Base-by-base conservation (phyloP, 2,888 invertebrate species). In the Latrodectus elegans region DNA sequence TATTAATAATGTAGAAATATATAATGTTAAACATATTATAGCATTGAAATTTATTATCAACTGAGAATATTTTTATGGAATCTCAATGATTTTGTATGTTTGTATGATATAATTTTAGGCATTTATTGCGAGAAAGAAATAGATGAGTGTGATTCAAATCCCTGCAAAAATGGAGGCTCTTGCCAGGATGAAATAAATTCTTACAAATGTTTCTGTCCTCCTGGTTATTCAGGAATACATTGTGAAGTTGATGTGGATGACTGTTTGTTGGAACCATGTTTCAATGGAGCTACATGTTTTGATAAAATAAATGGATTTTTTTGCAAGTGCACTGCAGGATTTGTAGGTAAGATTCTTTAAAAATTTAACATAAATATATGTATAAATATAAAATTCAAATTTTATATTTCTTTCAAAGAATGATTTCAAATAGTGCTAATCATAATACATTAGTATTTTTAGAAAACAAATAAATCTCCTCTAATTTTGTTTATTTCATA, bases 131-230 rank as follows among this genome's bases (percentile, higher is more conserved):
- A 94, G 90, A 91, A 91, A 26, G 91, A 92, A 87, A 91, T 93
- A 22, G 92, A 93, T 90, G 91, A 92, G 1, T 94, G 94, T 84
- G 91, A 92, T 51, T 93, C 94, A 1, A 92, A 92, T 65, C 94
- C 94, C 0, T 95, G 95, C 90, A 91, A 93, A 53, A 94, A 94
- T 90, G 93, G 93, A 68, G 94, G 93, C 0, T 91, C 91, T 0
- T 95, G 95, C 89, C 90, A 91, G 6, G 91, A 92, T 81, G 90
- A 89, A n/a, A 17, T 91, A 89, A 90, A 91, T 71, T 90, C 89
- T 1, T 93, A 92, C 89, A 90, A 86, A 15, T 95, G 95, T 88
- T 89, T 90, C 0, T 95, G 95, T 90, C 91, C 91, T 14, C 90
- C 92, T 68, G 93, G 93, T 22, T 94, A 92, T 90, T 91, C 91